phyloP scores from a whole-genome alignment of 2,113 vertebrate species.

The Saccopteryx bilineata region DNA sequence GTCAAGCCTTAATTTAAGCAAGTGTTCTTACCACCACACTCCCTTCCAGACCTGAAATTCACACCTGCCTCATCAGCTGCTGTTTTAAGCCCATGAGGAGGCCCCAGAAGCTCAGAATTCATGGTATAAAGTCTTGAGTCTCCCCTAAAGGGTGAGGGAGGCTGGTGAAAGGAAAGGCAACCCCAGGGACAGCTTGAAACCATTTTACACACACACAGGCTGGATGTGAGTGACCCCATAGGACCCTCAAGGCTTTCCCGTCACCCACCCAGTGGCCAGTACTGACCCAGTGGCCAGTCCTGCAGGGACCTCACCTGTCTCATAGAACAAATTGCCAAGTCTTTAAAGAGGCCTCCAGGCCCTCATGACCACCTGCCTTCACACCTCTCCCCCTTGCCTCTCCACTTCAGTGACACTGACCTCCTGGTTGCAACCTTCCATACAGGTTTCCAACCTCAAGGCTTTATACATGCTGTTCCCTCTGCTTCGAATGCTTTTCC shows the following conservation, averaged over 20 bases:
- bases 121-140: not conserved
- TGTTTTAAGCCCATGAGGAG: not conserved
- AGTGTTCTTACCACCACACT: conserved; percentile 24
- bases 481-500: not conserved
- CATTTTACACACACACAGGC: not conserved
- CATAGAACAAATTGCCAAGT: not conserved
- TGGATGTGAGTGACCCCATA: rapidly evolving
- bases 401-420: not conserved
- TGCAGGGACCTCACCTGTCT: not conserved
- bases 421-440: not conserved
- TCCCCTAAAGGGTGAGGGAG: not conserved
- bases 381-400: no score
- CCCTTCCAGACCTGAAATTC: not conserved
- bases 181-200: not conserved
- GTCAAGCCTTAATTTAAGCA: conserved; percentile 68
- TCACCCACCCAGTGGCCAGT: rapidly evolving
- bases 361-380: not conserved
- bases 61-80: conserved; percentile 30
- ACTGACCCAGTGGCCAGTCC: not conserved
- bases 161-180: not conserved
- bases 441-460: not conserved
- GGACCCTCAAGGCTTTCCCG: not conserved
- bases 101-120: not conserved
- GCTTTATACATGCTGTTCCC: not conserved
- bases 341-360: not conserved